Base-by-base conservation (phyloP, 2,797 vertebrate genomes). In the Sparus aurata region DNA sequence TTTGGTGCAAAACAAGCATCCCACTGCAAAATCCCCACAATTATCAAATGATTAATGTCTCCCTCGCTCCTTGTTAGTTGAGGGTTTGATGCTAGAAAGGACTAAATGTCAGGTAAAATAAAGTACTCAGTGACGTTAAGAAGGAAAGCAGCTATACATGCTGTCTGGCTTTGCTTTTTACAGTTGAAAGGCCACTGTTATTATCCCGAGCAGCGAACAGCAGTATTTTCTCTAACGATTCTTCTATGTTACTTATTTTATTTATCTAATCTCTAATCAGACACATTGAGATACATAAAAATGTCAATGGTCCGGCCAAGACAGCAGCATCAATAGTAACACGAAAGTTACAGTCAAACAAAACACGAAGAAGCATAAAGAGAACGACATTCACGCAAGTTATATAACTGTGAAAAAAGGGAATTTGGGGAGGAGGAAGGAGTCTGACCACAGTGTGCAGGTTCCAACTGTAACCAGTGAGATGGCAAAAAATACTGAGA, bases 391-490 rank as follows among this genome's bases (percentile, higher is more conserved):
- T 16, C 12, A 46, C 17, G 12, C 10, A 43, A 16, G 58, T 73
- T 12, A 53, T 38, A 54, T 68, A 52, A 43, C 30, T 30, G 27
- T n/a, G 10, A 4, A 47, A 55, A 38, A 38, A 4, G 25, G 11
- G 4, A 45, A 52, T 16, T 2, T 17, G 6, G 27, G 23, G 12
- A 27, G 17, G 53, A 38, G 38, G 20, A 16, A 47, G 20, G 57
- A 2, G 10, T 61, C 5, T 27, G 5, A 75, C 3, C 5, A n/a
- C 23, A n/a, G 38, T 45, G 9, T 25, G 10, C 2, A 0, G 25
- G 18, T 46, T 74, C 34, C 54, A 16, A 9, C 58, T 53, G 47
- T 54, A 12, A 65, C 60, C 20, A 17, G 66, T 41, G 45, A 64
- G n/a, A 55, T 11, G 30, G n/a, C 27, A 65, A 10, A 49, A 52